These are phyloP conservation scores for Andrena minutula DNA, from an alignment of 2,888 invertebrate genomes.

Conservation along the genomic window DNA sequence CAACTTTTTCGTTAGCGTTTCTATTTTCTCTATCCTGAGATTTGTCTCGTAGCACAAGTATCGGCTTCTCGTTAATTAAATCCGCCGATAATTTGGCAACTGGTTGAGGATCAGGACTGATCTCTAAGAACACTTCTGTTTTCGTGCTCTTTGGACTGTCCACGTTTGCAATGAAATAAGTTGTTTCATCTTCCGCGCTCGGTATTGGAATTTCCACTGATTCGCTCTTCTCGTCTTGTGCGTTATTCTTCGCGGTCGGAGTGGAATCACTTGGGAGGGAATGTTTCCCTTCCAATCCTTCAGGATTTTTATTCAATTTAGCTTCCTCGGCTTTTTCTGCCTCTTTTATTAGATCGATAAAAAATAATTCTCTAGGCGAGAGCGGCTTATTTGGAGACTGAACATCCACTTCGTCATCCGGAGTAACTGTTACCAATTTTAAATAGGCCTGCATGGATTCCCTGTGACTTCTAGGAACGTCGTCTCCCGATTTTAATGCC, in stretches of 20 bases:
- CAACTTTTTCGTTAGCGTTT: constrained; percentile 11
- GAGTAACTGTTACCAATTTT: constrained; percentile 70
- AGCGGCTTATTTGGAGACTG: constrained; percentile 70
- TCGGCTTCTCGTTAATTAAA: constrained; percentile 50
- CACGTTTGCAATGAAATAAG: constrained; percentile 74
- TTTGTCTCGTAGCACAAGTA: constrained; percentile 25
- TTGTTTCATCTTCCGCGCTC: constrained; percentile 21
- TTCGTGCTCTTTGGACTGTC: constrained; percentile 59
- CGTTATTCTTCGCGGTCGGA: background rate
- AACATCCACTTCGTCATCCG: constrained; percentile 48
- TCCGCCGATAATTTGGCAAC: constrained; percentile 33
- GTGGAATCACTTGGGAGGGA: constrained; percentile 51
- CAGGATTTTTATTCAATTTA: background rate
- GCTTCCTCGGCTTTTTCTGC: constrained; percentile 73
- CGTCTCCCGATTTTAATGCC: constrained; percentile 5
- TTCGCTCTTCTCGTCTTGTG: background rate
- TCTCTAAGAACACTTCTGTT: constrained; percentile 68
- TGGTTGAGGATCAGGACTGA: constrained; percentile 29
- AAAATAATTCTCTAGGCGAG: constrained; percentile 84
- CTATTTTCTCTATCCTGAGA: background rate
- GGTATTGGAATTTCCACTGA: too few relatives aligned
- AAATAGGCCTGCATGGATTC: constrained; percentile 71
- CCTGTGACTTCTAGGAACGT: constrained; percentile 28
- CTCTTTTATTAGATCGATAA: constrained; percentile 82
- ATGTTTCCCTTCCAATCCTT: constrained; percentile 1